Evolutionary conservation across 1,140 invertebrate genomes (phyloP).

Genomic region (Orussus abietinus): DNA sequence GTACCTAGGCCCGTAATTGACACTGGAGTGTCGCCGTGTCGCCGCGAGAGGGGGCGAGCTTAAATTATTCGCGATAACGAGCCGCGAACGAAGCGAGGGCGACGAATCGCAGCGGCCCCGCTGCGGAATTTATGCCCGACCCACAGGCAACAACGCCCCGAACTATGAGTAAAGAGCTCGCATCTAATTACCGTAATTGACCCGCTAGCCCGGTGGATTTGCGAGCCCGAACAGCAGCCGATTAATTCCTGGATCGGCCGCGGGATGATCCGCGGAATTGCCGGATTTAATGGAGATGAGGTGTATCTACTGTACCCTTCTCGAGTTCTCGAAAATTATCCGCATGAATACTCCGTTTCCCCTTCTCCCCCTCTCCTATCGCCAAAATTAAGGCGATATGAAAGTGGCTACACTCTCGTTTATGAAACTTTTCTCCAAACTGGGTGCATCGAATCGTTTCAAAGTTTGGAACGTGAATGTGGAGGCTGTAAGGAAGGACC

Average conservation of each 20-base stretch:
- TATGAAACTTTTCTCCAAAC: no score
- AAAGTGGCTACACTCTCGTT: no score
- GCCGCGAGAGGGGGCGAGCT: background rate
- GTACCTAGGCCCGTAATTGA: no score
- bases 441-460: no score
- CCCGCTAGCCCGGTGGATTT: constrained; percentile 13
- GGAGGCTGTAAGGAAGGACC: no score
- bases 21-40: no score
- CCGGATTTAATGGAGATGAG: no score
- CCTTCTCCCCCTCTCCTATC: constrained; percentile 4
- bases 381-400: no score
- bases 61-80: constrained; percentile 19
- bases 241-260: constrained; percentile 3
- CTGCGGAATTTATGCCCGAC: constrained; percentile 29
- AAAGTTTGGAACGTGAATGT: no score
- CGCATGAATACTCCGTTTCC: constrained; percentile 11
- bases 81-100: constrained; percentile 18
- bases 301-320: no score
- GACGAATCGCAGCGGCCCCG: constrained; percentile 20
- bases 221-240: background rate
- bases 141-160: constrained; percentile 26
- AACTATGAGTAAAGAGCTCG: constrained; percentile 26
- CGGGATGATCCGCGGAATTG: constrained; percentile 10
- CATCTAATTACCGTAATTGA: constrained; percentile 26
- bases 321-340: no score